A percentile compares a stretch with the other conserved stretches of the same genome.
Evolutionary conservation across 1,140 invertebrate species (phyloP).

Genomic region (Meloidogyne chitwoodi): DNA sequence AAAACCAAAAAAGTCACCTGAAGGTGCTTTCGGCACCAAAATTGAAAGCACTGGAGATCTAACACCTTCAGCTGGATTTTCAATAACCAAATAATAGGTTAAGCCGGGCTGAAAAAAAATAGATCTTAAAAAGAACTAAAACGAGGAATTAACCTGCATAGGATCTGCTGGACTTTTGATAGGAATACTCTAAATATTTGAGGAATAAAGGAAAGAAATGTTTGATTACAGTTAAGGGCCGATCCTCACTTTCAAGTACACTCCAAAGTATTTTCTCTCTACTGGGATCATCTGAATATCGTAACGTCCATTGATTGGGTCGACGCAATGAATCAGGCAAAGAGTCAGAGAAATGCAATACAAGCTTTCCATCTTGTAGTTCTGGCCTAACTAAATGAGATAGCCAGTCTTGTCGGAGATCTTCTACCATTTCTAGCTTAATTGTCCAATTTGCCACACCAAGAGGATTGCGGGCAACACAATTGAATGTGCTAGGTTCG

Average conservation of each 20-base stretch:
- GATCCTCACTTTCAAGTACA: conserved; percentile 43
- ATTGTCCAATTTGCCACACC: conserved; percentile 60
- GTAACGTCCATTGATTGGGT: conserved; percentile 50
- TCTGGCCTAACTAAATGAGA: conserved; percentile 50
- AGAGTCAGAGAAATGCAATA: conserved; percentile 49
- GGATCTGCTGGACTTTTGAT: not conserved
- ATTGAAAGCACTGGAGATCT: conserved; percentile 45
- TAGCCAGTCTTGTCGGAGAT: conserved; percentile 45
- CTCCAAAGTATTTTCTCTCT: conserved; percentile 48
- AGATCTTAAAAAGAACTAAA: not conserved
- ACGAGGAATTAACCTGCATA: not conserved
- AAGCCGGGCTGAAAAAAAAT: conserved; percentile 38
- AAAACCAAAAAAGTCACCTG: too few relatives aligned
- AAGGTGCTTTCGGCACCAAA: conserved; percentile 44
- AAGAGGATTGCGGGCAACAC: conserved; percentile 57
- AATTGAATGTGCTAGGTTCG: conserved; percentile 56
- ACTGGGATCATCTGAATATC: conserved; percentile 54
- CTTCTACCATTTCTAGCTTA: conserved; percentile 46
- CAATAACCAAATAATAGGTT: conserved; percentile 46
- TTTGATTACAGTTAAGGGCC: conserved; percentile 32
- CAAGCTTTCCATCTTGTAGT: conserved; percentile 43
- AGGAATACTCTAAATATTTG: not conserved
- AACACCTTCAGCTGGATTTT: conserved; percentile 46
- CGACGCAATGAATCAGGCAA: conserved; percentile 50
- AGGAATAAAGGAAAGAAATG: not conserved